A percentile compares a stretch with the other conserved stretches of the same genome.
phyloP scores from a whole-genome alignment of 2,888 invertebrate genomes.

The Clepsis dumicolana region DNA sequence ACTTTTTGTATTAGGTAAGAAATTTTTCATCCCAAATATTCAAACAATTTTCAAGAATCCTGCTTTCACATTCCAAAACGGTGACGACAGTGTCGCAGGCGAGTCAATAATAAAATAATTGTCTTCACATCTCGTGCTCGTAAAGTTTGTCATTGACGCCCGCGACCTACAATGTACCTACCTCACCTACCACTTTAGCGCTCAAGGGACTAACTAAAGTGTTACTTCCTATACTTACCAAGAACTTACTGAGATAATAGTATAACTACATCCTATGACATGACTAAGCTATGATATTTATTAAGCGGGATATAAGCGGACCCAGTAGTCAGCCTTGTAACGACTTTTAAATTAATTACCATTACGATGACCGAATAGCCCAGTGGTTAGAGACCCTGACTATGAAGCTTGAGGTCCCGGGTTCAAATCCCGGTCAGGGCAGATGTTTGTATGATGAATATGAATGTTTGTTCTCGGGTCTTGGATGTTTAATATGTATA shows the following conservation, averaged over 20 bases:
- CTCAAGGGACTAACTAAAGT: slow-evolving; percentile 5
- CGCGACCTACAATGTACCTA: background rate
- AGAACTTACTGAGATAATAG: background rate
- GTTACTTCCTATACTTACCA: background rate
- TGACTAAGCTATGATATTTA: background rate
- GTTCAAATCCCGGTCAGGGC: too few species aligned
- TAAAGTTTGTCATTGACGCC: slow-evolving; percentile 12
- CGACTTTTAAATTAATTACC: too few species aligned
- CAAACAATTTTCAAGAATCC: slow-evolving; percentile 30
- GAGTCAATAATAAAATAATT: slow-evolving; percentile 9
- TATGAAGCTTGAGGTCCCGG: too few species aligned
- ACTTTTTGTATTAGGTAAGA: background rate
- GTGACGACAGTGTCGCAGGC: background rate
- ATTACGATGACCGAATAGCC: too few species aligned
- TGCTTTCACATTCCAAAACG: background rate
- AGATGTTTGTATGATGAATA: too few species aligned
- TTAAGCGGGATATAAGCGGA: too few species aligned
- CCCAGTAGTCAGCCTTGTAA: too few species aligned
- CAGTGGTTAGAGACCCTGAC: too few species aligned
- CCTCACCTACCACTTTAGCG: slow-evolving; percentile 1
- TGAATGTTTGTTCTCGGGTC: too few species aligned
- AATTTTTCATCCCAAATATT: background rate
- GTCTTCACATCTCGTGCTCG: slow-evolving; percentile 7
- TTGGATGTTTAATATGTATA: too few species aligned
- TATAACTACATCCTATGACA: too few species aligned